These are phyloP conservation scores for Myotis myotis DNA, from an alignment of 2,797 vertebrate genomes.

Conservation along the genomic window DNA sequence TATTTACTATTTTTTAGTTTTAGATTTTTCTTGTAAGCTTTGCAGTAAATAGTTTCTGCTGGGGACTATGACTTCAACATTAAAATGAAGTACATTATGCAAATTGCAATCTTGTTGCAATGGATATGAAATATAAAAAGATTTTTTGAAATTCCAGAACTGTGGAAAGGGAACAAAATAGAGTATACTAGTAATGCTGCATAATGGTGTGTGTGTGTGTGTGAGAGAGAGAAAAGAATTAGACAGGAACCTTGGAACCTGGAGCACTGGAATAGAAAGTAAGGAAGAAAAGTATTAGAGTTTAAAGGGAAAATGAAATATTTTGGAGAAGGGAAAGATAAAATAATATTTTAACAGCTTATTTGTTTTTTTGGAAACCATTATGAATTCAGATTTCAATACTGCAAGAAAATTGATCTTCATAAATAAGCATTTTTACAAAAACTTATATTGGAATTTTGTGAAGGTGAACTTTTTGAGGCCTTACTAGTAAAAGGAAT, in stretches of 20 bases:
- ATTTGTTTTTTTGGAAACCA: neutral
- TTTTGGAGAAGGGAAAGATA: neutral
- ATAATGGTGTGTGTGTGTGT: neutral
- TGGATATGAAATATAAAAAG: neutral
- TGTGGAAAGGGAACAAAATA: slow-evolving; percentile 15
- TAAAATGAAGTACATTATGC: neutral
- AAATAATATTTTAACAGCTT: slow-evolving; percentile 18
- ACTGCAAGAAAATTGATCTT: neutral
- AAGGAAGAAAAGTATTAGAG: neutral
- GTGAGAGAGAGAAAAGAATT: neutral
- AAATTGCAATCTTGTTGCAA: neutral
- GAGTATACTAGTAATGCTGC: neutral
- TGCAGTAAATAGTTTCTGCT: neutral
- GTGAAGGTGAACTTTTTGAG: neutral
- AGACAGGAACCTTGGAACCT: neutral
- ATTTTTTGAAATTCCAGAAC: slow-evolving; percentile 3
- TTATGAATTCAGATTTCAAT: neutral
- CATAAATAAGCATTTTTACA: neutral
- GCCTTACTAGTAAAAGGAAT: neutral
- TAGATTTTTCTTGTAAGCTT: neutral
- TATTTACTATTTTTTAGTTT: slow-evolving; percentile 1
- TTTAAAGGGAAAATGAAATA: slow-evolving; percentile 17
- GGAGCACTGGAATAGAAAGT: neutral
- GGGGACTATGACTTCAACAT: neutral
- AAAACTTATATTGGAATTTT: neutral